Base-by-base conservation (phyloP, 2,113 vertebrate species). In the Rhabdornis inornatus region DNA sequence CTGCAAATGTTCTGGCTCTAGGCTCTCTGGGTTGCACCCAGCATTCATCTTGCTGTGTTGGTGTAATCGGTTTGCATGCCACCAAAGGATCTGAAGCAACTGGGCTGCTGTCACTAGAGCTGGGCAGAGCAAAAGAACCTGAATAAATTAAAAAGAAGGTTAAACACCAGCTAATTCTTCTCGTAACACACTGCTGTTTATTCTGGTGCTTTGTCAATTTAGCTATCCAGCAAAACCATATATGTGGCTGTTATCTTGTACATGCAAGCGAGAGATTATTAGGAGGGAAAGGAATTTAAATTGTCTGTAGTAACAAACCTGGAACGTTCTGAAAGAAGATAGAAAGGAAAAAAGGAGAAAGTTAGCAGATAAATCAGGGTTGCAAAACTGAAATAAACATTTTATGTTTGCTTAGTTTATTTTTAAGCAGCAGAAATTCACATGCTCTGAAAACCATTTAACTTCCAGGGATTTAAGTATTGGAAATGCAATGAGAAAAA, bases 161-260 rank as follows among this genome's bases (percentile, higher is more conserved):
- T 91, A 84, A 94, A 82, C 37, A 90, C 42, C 71, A 78, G 69
- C 86, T 95, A 90, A 90, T 93, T 92, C 92, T 90, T 44, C 57
- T 92, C 1, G 0, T 49, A 84, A 84, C 65, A 76, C 52, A 53
- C 0, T 27, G 47, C 63, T 79, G 76, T 78, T 96, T 95, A 78
- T 93, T 94, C 85, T 50, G 88, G 80, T 91, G 82, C 69, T 96
- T 69, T 89, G 85, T 94, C 90, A 92, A 81, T 90, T 92, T 63
- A 82, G 80, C 85, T 87, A 95, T 57, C 69, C 92, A 79, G 72
- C 52, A 93, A 87, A 94, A 68, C 72, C 83, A 57, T 50, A 72
- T 37, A 89, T 33, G 25, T 37, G 69, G 64, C 56, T 75, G 64
- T 89, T 95, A 96, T 76, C 92, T 90, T 82, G 52, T 42, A 63